These are phyloP conservation scores for Tadarida brasiliensis DNA, from an alignment of 2,797 vertebrate species.

Conservation along the genomic window DNA sequence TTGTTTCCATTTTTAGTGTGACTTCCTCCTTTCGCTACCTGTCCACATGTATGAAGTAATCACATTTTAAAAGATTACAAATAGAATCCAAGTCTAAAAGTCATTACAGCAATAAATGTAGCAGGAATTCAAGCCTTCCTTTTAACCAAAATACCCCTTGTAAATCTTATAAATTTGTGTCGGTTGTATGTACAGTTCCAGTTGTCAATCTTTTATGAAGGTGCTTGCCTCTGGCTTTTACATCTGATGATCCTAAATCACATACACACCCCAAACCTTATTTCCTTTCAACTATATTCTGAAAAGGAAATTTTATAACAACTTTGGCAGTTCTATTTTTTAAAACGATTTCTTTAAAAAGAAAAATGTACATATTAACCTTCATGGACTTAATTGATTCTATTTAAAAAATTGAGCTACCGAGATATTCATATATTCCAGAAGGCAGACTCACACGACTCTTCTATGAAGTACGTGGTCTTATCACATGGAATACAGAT, in stretches of 20 bases:
- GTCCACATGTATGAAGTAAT: neutral
- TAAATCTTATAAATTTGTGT: neutral
- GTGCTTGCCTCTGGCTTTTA: neutral
- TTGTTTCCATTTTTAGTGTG: constrained; percentile 22
- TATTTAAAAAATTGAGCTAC: neutral
- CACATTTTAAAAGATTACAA: constrained; percentile 42
- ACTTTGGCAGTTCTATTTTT: neutral
- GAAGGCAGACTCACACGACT: neutral
- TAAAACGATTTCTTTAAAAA: neutral
- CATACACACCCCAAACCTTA: neutral
- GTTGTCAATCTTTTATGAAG: neutral
- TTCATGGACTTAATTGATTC: neutral
- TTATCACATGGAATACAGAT: neutral
- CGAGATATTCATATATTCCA: neutral
- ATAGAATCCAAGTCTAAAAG: constrained; percentile 6
- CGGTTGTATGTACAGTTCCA: neutral
- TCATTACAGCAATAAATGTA: neutral
- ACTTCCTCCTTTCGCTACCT: neutral
- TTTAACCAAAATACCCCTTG: neutral
- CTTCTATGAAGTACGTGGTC: neutral
- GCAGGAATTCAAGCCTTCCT: neutral
- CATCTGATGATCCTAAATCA: neutral
- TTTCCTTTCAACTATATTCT: neutral
- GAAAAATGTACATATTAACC: neutral
- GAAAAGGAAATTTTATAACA: neutral